Percentiles rank a stretch among this genome's conserved stretches.
These are phyloP conservation scores for Isaurus tuberculatus DNA, from an alignment of 92 coral and sea anemone genomes.

Conservation along the genomic window DNA sequence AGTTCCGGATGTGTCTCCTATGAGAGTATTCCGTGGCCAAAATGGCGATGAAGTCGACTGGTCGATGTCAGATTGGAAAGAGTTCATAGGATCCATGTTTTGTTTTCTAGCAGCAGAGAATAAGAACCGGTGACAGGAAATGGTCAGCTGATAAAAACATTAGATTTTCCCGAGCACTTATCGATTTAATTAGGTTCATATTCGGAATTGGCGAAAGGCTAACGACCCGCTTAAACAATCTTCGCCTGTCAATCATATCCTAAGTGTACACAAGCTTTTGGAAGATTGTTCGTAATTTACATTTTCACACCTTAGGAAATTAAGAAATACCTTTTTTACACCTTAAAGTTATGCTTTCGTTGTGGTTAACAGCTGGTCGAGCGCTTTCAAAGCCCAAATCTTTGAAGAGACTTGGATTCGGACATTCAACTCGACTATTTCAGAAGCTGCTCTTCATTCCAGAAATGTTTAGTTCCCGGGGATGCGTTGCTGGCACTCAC, in stretches of 20 bases:
- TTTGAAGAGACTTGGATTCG: neutral
- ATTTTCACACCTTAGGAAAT: neutral
- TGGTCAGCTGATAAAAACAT: conserved; percentile 49
- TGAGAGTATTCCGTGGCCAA: conserved; percentile 69
- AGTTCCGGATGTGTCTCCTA: conserved; percentile 78
- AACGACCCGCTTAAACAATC: neutral
- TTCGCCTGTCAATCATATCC: neutral
- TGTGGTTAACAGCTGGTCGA: neutral
- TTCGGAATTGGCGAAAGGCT: neutral
- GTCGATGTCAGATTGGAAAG: conserved; percentile 70
- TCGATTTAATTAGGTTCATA: neutral
- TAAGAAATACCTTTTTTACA: neutral
- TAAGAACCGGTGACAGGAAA: conserved; percentile 46
- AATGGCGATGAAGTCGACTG: conserved; percentile 87
- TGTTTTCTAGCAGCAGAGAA: neutral
- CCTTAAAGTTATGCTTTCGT: conserved; percentile 10
- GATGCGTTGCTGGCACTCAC: conserved; percentile 72
- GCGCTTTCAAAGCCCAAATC: conserved; percentile 4
- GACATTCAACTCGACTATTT: neutral
- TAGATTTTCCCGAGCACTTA: conserved; percentile 8
- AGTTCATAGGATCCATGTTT: conserved; percentile 39
- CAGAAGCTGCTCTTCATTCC: conserved; percentile 22
- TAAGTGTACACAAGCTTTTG: neutral
- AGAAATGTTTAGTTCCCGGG: conserved; percentile 37
- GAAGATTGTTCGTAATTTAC: neutral